Conservation (phyloP, 2,113 vertebrate species). For the Capreolus pygargus region DNA sequence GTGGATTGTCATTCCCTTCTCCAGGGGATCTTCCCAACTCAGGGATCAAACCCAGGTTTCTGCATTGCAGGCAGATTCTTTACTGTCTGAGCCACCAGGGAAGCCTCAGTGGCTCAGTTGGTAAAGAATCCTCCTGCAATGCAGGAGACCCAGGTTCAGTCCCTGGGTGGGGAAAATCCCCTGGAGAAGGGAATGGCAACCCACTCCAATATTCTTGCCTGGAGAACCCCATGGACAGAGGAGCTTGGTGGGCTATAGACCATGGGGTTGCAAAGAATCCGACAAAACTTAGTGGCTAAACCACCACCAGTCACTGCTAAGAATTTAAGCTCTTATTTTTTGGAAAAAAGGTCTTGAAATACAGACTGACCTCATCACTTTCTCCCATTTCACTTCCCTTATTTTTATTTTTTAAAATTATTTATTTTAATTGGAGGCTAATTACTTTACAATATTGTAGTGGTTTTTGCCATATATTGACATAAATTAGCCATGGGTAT, state of each 20-base stretch:
- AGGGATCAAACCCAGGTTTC: no score
- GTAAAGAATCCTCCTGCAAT: no score
- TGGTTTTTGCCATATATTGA: background rate
- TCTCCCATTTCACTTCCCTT: background rate
- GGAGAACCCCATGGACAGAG: background rate
- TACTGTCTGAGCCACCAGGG: no score
- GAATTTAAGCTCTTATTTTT: background rate
- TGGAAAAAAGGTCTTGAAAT: background rate
- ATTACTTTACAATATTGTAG: background rate
- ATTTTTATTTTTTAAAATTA: background rate
- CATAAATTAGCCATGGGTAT: background rate
- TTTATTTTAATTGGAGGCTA: background rate
- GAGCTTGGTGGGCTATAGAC: background rate
- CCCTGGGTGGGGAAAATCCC: background rate
- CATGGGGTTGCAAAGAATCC: background rate
- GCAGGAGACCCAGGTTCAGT: no score
- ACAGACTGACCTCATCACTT: background rate
- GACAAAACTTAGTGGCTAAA: background rate
- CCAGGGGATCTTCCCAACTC: no score
- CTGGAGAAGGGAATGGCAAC: background rate
- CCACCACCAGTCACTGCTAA: background rate
- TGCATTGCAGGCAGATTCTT: no score
- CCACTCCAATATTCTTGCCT: background rate
- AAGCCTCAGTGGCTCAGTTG: no score
- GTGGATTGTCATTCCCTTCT: no score